These are phyloP conservation scores for Otolemur garnettii DNA, from an alignment of 2,113 vertebrate genomes.

Conservation along the genomic window DNA sequence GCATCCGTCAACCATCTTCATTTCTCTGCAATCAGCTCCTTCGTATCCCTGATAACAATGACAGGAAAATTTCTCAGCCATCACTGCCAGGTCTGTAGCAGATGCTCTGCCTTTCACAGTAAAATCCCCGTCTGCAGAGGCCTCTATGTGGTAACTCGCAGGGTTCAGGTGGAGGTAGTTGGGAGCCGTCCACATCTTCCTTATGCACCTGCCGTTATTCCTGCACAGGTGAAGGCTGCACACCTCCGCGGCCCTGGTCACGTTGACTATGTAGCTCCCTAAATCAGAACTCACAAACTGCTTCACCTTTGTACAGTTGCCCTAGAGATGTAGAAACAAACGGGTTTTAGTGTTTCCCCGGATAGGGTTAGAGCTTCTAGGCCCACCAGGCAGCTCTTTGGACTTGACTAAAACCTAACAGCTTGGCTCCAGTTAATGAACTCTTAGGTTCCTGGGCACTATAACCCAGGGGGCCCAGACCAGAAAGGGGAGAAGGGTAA, in stretches of 20 bases:
- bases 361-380: neutral
- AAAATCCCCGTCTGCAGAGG: conserved; percentile 81
- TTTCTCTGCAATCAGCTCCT: conserved; percentile 75
- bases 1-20: neutral
- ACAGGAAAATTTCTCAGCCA: conserved; percentile 87
- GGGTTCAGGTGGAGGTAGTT: conserved; percentile 89
- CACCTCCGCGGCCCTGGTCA: conserved; percentile 88
- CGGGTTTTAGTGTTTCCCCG: neutral
- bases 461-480: neutral
- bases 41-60: conserved; percentile 90
- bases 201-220: conserved; percentile 85
- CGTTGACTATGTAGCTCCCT: conserved; percentile 88
- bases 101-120: conserved; percentile 85
- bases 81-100: conserved; percentile 83
- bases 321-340: conserved; percentile 80
- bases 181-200: conserved; percentile 81
- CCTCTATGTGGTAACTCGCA: conserved; percentile 84
- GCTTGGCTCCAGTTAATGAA: conserved; percentile 22
- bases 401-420: conserved; percentile 28
- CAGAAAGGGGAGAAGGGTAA: neutral
- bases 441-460: neutral
- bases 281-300: conserved; percentile 87
- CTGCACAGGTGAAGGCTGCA: conserved; percentile 89
- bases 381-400: neutral
- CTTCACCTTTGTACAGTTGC: conserved; percentile 89